Evolutionary conservation across 37 sponge, comb jelly and placozoan species (phyloP).

Genomic region (Ianthella basta): DNA sequence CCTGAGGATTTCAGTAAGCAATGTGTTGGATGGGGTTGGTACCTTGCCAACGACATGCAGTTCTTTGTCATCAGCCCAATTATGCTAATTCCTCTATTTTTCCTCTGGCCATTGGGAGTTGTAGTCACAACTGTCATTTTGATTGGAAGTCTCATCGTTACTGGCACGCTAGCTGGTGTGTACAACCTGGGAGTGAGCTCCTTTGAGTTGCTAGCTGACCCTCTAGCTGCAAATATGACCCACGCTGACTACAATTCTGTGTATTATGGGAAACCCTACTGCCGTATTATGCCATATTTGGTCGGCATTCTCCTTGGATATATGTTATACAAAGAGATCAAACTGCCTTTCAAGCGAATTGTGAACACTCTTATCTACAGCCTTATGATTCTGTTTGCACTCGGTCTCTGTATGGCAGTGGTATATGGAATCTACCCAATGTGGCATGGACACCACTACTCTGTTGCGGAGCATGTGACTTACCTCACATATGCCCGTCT

Average conservation of each 20-base stretch:
- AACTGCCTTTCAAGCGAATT: background rate
- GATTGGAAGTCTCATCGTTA: conserved; percentile 19
- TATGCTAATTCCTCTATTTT: conserved; percentile 61
- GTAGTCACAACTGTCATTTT: conserved; percentile 15
- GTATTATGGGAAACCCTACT: conserved; percentile 74
- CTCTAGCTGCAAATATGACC: background rate
- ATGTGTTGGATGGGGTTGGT: conserved; percentile 90
- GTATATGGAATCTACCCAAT: conserved; percentile 67
- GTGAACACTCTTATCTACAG: conserved; percentile 29
- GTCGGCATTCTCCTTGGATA: conserved; percentile 83
- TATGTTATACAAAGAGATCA: conserved; percentile 50
- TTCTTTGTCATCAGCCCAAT: conserved; percentile 83
- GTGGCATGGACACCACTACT: conserved; percentile 56
- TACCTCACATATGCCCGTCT: conserved; percentile 68
- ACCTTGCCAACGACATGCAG: conserved; percentile 93
- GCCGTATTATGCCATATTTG: conserved; percentile 72
- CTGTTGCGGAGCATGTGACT: conserved; percentile 55
- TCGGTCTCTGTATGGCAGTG: conserved; percentile 12
- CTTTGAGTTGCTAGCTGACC: background rate
- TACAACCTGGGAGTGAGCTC: conserved; percentile 44
- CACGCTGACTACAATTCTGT: conserved; percentile 13
- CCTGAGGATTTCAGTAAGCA: conserved; percentile 54
- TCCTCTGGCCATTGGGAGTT: conserved; percentile 54
- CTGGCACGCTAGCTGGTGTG: conserved; percentile 57
- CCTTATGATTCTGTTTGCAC: conserved; percentile 42